Evolutionary conservation across 2,797 vertebrate species (phyloP).

Genomic region (Gastrophryne carolinensis): DNA sequence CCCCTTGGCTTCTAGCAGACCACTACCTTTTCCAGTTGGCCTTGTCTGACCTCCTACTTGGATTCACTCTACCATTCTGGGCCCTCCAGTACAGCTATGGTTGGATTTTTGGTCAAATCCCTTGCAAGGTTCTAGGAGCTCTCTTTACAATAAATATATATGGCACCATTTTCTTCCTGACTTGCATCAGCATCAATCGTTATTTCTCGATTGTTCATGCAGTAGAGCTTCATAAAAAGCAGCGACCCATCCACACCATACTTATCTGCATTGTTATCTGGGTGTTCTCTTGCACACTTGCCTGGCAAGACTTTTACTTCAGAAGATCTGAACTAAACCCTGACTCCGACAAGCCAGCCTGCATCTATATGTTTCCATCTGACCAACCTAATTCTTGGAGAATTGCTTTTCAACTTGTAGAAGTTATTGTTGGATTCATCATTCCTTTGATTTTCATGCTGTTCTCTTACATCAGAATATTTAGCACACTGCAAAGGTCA

Average conservation of each 20-base stretch:
- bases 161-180: constrained; percentile 79
- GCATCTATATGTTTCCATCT: constrained; percentile 58
- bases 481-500: constrained; percentile 70
- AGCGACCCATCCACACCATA: constrained; percentile 69
- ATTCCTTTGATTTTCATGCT: constrained; percentile 76
- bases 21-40: constrained; percentile 75
- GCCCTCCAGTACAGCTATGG: constrained; percentile 63
- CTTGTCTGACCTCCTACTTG: constrained; percentile 74
- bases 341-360: constrained; percentile 29
- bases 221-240: constrained; percentile 68
- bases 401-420: constrained; percentile 65
- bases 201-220: constrained; percentile 81
- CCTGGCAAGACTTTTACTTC: constrained; percentile 69
- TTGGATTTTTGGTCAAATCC: constrained; percentile 68
- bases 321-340: constrained; percentile 54
- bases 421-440: constrained; percentile 70
- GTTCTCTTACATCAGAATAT: constrained; percentile 78
- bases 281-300: constrained; percentile 66
- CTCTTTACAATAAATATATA: constrained; percentile 78
- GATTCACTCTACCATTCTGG: constrained; percentile 72
- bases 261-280: constrained; percentile 71
- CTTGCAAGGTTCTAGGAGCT: constrained; percentile 75
- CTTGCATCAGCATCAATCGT: constrained; percentile 80
- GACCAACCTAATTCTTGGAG: constrained; percentile 63
- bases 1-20: constrained; percentile 58